Evolutionary conservation across 2,113 vertebrate genomes (phyloP).

Genomic region (Pontoporia blainvillei): DNA sequence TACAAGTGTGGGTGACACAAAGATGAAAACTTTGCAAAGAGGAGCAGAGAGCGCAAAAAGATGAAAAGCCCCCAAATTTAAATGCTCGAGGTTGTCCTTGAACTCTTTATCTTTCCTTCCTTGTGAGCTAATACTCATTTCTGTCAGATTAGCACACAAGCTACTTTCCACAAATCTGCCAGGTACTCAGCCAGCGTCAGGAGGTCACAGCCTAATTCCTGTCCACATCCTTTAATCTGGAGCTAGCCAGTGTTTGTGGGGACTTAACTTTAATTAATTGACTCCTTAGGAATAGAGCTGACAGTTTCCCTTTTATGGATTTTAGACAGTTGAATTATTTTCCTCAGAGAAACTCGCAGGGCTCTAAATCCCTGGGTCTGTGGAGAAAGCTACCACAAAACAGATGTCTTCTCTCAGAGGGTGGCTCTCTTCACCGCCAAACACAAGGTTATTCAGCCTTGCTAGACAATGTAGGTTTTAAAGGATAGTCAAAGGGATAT

Average conservation of each 20-base stretch:
- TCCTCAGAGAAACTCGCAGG: neutral
- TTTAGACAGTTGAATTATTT: constrained; percentile 43
- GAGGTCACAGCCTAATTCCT: neutral
- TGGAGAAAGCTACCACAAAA: neutral
- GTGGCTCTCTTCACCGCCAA: neutral
- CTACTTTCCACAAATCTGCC: constrained; percentile 12
- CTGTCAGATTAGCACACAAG: constrained; percentile 39
- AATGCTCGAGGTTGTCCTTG: neutral
- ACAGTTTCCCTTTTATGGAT: constrained; percentile 24
- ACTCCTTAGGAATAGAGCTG: constrained; percentile 34
- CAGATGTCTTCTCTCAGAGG: neutral
- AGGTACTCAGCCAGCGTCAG: neutral
- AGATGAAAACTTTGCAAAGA: neutral
- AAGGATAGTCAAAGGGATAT: neutral
- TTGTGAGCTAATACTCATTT: constrained; percentile 30
- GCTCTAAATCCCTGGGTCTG: neutral
- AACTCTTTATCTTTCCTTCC: neutral
- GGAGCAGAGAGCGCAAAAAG: neutral
- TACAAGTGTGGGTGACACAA: neutral
- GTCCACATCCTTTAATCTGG: constrained; percentile 2
- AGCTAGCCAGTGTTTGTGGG: constrained; percentile 1
- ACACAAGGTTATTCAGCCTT: neutral
- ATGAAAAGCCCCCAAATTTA: neutral
- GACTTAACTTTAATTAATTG: constrained; percentile 64
- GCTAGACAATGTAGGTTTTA: neutral